Conservation (phyloP, 2,797 vertebrate species). For the Lacerta bilineata region DNA sequence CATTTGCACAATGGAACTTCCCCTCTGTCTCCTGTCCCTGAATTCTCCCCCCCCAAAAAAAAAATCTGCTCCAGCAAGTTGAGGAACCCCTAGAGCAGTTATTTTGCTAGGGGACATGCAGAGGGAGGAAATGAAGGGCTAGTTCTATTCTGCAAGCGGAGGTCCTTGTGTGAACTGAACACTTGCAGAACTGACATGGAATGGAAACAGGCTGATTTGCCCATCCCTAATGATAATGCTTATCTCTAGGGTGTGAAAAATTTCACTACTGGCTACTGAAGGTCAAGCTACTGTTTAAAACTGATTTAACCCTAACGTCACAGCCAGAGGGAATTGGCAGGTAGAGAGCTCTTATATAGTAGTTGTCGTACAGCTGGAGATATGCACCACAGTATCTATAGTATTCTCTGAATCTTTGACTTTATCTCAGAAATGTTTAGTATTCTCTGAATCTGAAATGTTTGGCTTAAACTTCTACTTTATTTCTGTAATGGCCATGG, state of each 20-base stretch:
- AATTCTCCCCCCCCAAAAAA: no score
- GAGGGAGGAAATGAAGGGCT: no score
- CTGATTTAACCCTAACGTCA: neutral
- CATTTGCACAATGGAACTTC: no score
- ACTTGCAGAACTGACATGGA: no score
- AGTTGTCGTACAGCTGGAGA: neutral
- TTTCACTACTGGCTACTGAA: neutral
- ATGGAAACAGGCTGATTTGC: no score
- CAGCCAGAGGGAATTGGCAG: neutral
- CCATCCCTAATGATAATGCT: neutral
- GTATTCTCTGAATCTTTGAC: neutral
- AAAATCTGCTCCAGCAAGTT: no score
- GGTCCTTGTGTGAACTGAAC: no score
- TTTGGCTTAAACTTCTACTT: neutral
- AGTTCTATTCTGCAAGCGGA: no score
- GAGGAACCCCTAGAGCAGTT: no score
- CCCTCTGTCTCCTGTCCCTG: no score
- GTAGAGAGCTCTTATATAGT: neutral
- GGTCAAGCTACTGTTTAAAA: neutral
- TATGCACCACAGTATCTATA: neutral
- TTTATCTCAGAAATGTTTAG: neutral
- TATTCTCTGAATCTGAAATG: neutral
- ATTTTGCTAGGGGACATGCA: no score
- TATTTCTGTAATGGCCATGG: slow-evolving; percentile 9
- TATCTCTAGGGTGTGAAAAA: neutral